phyloP scores from a whole-genome alignment of 2,113 vertebrate genomes.

The Lonchura striata region DNA sequence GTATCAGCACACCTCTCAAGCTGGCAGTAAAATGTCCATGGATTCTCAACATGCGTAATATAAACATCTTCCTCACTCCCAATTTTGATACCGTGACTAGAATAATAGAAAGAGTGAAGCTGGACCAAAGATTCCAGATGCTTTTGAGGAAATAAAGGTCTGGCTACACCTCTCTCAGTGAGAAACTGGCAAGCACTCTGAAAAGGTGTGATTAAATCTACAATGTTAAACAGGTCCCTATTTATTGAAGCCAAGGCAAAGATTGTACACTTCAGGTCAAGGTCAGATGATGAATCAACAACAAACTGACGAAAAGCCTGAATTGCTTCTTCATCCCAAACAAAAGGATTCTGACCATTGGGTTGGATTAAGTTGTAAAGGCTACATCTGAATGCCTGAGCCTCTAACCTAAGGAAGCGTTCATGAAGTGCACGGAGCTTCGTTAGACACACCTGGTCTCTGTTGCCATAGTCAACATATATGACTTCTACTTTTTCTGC shows the following conservation, averaged over 20 bases:
- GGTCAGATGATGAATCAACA: conserved; percentile 52
- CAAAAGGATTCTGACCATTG: conserved; percentile 67
- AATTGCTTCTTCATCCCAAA: conserved; percentile 79
- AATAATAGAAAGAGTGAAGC: conserved; percentile 87
- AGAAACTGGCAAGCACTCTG: conserved; percentile 82
- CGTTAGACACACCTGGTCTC: conserved; percentile 68
- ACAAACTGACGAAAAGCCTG: conserved; percentile 82
- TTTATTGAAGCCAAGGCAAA: conserved; percentile 85
- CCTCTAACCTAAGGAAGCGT: conserved; percentile 77
- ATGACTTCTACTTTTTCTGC: conserved; percentile 76
- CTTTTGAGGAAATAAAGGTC: conserved; percentile 60
- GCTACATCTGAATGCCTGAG: conserved; percentile 91
- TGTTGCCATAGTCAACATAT: conserved; percentile 90
- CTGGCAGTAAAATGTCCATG: conserved; percentile 86
- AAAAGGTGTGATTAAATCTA: conserved; percentile 91
- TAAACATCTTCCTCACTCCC: conserved; percentile 85
- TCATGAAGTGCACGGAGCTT: conserved; percentile 77
- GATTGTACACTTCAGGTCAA: conserved; percentile 85
- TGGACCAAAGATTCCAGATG: conserved; percentile 67
- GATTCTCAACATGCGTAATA: conserved; percentile 78
- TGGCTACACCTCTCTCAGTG: conserved; percentile 70
- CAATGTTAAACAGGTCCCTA: conserved; percentile 81
- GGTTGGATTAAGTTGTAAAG: conserved; percentile 86
- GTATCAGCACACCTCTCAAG: conserved; percentile 76
- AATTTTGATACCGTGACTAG: conserved; percentile 83